Evolutionary conservation across 2,888 invertebrate species (phyloP).

Genomic region (Ernsta delagoae): DNA sequence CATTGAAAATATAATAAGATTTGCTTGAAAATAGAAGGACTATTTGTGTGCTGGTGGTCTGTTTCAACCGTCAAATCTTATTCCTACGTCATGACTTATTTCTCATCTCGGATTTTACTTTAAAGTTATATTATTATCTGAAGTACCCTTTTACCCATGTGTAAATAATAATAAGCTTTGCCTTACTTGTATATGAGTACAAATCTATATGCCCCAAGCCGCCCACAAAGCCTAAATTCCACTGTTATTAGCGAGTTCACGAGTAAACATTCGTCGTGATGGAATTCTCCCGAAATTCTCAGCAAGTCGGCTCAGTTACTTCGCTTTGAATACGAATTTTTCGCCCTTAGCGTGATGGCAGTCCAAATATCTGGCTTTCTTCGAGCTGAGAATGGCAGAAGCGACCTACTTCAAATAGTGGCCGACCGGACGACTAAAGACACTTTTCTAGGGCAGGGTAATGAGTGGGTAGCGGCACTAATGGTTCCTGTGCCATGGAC

Average conservation of each 20-base stretch:
- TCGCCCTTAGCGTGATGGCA: constrained; percentile 39
- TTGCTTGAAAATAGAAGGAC: too few relatives aligned
- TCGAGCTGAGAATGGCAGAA: constrained; percentile 30
- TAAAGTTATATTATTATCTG: too few relatives aligned
- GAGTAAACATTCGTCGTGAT: constrained; percentile 17
- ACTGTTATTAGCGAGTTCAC: constrained; percentile 29
- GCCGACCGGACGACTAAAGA: constrained; percentile 38
- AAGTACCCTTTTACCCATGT: not conserved
- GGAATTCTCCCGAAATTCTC: constrained; percentile 24
- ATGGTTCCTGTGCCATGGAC: not conserved
- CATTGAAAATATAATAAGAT: too few relatives aligned
- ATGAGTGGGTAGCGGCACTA: constrained; percentile 23
- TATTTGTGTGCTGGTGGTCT: too few relatives aligned
- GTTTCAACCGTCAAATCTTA: too few relatives aligned
- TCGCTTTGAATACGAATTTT: constrained; percentile 23
- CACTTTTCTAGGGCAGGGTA: constrained; percentile 41
- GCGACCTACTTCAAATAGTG: constrained; percentile 43
- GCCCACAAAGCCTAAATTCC: constrained; percentile 26
- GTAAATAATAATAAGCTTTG: not conserved
- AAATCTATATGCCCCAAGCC: constrained; percentile 11
- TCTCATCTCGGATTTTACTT: too few relatives aligned
- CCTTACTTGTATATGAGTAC: not conserved
- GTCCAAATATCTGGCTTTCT: constrained; percentile 34
- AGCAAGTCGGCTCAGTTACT: constrained; percentile 3
- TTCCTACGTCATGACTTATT: too few relatives aligned